Base-by-base conservation (phyloP, 2,113 vertebrate species). In the Ovibos moschatus region DNA sequence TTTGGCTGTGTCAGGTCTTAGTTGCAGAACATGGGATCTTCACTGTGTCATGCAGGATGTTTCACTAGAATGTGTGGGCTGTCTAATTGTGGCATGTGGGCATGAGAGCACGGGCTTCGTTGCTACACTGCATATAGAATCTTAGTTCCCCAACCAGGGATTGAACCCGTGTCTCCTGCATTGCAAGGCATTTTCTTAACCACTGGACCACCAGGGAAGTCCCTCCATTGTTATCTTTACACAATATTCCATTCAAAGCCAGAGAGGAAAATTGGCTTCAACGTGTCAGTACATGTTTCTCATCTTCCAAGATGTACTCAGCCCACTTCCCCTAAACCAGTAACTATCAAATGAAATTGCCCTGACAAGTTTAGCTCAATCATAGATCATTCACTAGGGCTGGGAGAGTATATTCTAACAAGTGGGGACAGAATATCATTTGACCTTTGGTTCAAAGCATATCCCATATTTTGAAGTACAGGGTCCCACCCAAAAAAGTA, bases 101-200 rank as follows among this genome's bases (percentile, higher is more conserved):
- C 23, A 27, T 40, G 0, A 27, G 6, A 76, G 71, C 23, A 27
- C 0, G 0, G 12, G 71, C 40, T 76, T 76, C 15, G 23, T 76
- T 76, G 71, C 40, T 76, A 40, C 40, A 43, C 71, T 43, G 71
- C 11, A 15, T 76, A 23, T 76, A 11, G 11, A 76, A 76, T 76
- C 40, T 76, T 43, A 76, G 11, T 27, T 43, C 71, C 71, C 40
- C 11, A 76, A 27, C 36, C 71, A 76, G 12, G 40, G 40, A 76
- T 27, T 12, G 0, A 43, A 43, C 71, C 40, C 23, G 0, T 27
- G 40, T 43, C 71, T 76, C 23, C 71, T 76, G 12, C 71, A 76
- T 76, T 43, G 71, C 36, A 43, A 76, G 1, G 40, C 23, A 27
- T 14, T 43, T 43, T 76, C 40, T 76, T 76, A 25, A 76, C 23